These are phyloP conservation scores for Sclerurus mexicanus DNA, from an alignment of 2,113 vertebrate genomes.

Conservation along the genomic window DNA sequence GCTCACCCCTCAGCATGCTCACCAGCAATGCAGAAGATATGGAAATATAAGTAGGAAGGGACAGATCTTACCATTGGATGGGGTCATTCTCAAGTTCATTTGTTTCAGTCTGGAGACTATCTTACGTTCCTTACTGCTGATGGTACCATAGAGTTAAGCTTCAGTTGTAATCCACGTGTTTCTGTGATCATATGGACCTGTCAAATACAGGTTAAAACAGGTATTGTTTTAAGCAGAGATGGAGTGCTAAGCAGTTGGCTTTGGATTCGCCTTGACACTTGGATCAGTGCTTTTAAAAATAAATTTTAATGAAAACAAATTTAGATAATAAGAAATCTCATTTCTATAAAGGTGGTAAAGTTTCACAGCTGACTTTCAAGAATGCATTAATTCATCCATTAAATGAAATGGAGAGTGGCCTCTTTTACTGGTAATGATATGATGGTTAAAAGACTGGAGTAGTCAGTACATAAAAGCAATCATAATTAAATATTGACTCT, in stretches of 20 bases:
- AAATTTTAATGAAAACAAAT: not conserved
- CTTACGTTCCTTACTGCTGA: not conserved
- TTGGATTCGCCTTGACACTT: not conserved
- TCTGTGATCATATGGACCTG: not conserved
- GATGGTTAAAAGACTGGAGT: not conserved
- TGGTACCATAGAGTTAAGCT: not conserved
- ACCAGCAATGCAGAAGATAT: not conserved
- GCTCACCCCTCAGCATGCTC: not conserved
- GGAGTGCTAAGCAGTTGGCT: not conserved
- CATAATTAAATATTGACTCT: constrained; percentile 33
- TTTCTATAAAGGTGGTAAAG: not conserved
- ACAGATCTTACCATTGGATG: not conserved
- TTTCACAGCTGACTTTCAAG: not conserved
- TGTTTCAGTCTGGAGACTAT: not conserved
- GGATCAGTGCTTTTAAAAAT: not conserved
- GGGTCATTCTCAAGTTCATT: not conserved
- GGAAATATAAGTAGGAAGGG: not conserved
- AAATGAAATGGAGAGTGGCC: not conserved
- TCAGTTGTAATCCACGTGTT: not conserved
- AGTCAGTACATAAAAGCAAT: not conserved
- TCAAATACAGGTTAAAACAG: not conserved
- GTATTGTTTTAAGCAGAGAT: not conserved
- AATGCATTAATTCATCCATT: not conserved
- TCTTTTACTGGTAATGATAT: not conserved
- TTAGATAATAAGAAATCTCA: not conserved